phyloP scores from a whole-genome alignment of 2,113 vertebrate species.

The Oryzias javanicus region DNA sequence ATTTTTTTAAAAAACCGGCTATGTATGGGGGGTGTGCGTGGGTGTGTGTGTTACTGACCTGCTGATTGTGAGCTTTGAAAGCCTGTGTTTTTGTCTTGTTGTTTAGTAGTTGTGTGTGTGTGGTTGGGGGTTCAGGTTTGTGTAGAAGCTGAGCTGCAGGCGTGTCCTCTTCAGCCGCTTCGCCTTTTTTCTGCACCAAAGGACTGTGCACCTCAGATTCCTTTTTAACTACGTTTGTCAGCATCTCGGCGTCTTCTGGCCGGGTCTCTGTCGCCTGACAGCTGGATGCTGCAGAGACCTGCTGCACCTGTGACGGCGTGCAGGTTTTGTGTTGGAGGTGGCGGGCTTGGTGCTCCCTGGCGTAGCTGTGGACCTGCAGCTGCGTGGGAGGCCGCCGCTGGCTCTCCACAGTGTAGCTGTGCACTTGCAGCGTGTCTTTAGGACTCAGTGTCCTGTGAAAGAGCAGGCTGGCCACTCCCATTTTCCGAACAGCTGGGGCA shows the following conservation, averaged over 20 bases:
- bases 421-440: conserved; percentile 82
- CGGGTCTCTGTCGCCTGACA: conserved; percentile 5
- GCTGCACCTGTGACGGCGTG: conserved; percentile 13
- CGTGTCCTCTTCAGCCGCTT: conserved; percentile 6
- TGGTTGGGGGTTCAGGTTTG: not conserved
- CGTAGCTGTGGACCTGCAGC: conserved; percentile 63
- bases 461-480: conserved; percentile 82
- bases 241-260: conserved; percentile 8
- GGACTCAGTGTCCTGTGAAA: conserved; percentile 80
- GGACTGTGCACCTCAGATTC: conserved; percentile 12
- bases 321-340: conserved; percentile 45
- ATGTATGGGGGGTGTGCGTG: no score
- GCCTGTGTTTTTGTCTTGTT: not conserved
- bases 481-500: conserved; percentile 65
- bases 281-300: conserved; percentile 1
- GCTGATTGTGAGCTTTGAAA: conserved; percentile 41
- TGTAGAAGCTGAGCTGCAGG: conserved; percentile 7
- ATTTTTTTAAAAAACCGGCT: no score
- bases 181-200: conserved; percentile 6
- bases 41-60: no score
- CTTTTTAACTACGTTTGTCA: conserved; percentile 3
- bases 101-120: not conserved
- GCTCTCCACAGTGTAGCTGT: conserved; percentile 79
- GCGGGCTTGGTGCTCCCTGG: conserved; percentile 63
- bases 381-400: conserved; percentile 55